Evolutionary conservation across 2,113 vertebrate genomes (phyloP), one percentile per base, ranked within the genome.

Genomic region (Mohoua ochrocephala): DNA sequence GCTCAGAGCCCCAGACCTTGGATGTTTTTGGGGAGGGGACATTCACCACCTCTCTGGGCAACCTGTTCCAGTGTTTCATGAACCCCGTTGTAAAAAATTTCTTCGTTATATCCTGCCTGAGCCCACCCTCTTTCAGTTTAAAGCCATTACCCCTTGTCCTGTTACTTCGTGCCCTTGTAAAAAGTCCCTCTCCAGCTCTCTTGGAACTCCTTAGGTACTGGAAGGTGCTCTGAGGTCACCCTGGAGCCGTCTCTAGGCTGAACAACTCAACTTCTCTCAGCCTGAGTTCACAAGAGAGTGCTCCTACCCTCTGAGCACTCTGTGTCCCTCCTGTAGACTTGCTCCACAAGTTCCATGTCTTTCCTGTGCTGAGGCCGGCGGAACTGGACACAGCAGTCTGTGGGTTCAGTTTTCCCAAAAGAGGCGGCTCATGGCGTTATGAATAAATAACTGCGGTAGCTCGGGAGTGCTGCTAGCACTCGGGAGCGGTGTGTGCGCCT

Each of bases 401-500:
- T 26, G 37, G 15, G 27, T 27, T 16, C 28, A 8, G 5, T 23
- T 7, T 45, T 47, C 16, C 15, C 7, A 3, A 5, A 28, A n/a
- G 1, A 30, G 45, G 33, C 0, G 7, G 10, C 27, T 56, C 14
- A 1, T 2, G 6, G 31, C 5, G 3, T 11, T 13, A 13, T 0
- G 10, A 44, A 22, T 10, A 52, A 69, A 13, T 8, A 41, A 44
- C 17, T 0, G 21, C 6, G 9, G 23, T 6, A 24, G 24, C 21
- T 26, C 9, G 0, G 2, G 9, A 30, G 30, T 1, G 28, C 35
- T 39, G 44, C 39, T 4, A 6, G 6, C 2, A 4, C 9, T 30
- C 13, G 37, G 28, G 17, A 31, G 13, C 0, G 0, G 8, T 4
- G 8, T 5, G 9, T 3, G 0, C 1, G 1, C 1, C 4, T 1